Conservation (phyloP, 2,888 invertebrate species). For the Protonemura montana region DNA sequence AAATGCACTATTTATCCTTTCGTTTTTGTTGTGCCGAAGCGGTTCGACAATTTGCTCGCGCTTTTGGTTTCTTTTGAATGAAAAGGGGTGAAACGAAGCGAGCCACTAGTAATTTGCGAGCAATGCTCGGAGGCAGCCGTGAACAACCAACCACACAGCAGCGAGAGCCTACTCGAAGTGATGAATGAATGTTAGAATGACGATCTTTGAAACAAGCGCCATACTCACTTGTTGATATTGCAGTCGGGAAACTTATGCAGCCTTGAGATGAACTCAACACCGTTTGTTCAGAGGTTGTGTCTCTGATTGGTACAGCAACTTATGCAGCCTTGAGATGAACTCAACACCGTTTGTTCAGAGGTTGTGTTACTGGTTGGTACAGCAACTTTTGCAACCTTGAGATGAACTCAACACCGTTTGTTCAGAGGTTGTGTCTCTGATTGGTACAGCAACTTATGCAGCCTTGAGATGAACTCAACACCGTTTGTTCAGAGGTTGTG, state of each 20-base stretch:
- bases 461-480: not conserved
- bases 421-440: too few species aligned
- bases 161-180: not conserved
- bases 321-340: not conserved
- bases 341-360: not conserved
- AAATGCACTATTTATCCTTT: not conserved
- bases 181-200: not conserved
- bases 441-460: not conserved
- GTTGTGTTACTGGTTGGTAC: not conserved
- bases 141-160: not conserved
- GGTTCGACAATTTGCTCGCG: not conserved
- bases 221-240: conserved; percentile 2
- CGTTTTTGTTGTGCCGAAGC: not conserved
- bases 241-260: not conserved
- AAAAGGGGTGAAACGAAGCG: not conserved
- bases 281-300: too few species aligned
- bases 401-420: not conserved
- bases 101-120: not conserved
- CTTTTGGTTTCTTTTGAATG: not conserved
- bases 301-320: too few species aligned
- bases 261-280: not conserved
- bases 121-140: too few species aligned
- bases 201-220: not conserved
- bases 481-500: too few species aligned
- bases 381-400: not conserved